Evolutionary conservation across 2,888 invertebrate species (phyloP), one percentile per base, ranked within the genome.

Genomic region (Eulithis prunata): DNA sequence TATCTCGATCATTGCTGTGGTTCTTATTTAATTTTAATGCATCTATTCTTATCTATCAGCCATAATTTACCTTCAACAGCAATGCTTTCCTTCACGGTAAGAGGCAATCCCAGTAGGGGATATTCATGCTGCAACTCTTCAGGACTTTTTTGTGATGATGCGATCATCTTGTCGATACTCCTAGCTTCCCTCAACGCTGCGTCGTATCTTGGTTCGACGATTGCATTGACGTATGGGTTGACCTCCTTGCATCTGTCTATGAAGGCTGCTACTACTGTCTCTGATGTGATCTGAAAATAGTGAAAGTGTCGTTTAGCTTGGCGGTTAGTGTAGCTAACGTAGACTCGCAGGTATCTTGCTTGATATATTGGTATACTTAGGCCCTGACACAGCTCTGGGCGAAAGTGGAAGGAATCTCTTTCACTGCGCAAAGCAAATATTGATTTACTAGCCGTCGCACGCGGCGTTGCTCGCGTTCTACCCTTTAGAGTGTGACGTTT

Each of bases 41-140:
- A n/a, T n/a, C n/a, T n/a, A n/a, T n/a, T n/a, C n/a, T n/a, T n/a
- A n/a, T n/a, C n/a, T n/a, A n/a, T n/a, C n/a, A n/a, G n/a, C n/a
- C n/a, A n/a, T 21, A 41, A 41, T 11, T 41, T 43, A 95, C 96
- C 97, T 94, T 96, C 95, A 2, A 97, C 95, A 56, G 95, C 94
- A 76, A 97, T 95, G 75, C 96, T 95, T 85, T 97, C 97, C 85
- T 98, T 98, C 0, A 97, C 95, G 6, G 97, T 97, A 69, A 98
- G 93, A 0, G 98, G 98, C 4, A 98, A 94, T 4, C 98, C 98
- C 10, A 97, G 89, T 67, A 98, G 89, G 0, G 97, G 97, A 73
- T 95, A 96, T 55, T 95, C 94, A 64, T 94, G 92, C 70, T 94
- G 95, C 76, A 97, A 91, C 58, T 95, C 94, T 51, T 94, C 94